phyloP scores from a whole-genome alignment of 2,797 vertebrate genomes.

The Oceanodroma leucorhoa region DNA sequence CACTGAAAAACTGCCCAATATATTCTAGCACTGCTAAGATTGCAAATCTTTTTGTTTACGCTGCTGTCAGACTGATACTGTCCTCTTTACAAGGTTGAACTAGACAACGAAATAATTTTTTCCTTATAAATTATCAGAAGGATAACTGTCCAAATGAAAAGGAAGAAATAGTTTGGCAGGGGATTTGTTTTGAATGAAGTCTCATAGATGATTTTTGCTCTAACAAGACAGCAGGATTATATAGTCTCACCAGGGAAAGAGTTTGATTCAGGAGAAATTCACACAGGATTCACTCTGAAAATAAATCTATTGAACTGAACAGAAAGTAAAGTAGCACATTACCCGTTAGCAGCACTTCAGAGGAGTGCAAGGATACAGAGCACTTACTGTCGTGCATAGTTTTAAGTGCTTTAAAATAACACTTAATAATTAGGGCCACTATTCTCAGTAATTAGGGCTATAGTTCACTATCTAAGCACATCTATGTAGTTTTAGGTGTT shows the following conservation, averaged over 20 bases:
- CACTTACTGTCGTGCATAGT: background rate
- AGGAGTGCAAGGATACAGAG: background rate
- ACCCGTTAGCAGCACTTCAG: background rate
- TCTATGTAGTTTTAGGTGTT: background rate
- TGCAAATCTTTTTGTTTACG: background rate
- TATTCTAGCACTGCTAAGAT: background rate
- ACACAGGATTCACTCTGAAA: slow-evolving; percentile 57
- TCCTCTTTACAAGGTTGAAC: slow-evolving; percentile 24
- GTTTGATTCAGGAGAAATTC: slow-evolving; percentile 59
- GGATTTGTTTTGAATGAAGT: slow-evolving; percentile 37
- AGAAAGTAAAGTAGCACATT: slow-evolving; percentile 39
- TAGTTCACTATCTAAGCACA: background rate
- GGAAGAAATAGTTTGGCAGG: slow-evolving; percentile 18
- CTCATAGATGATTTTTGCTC: slow-evolving; percentile 52
- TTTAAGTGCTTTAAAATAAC: slow-evolving; percentile 9
- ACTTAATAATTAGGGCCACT: background rate
- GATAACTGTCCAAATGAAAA: slow-evolving; percentile 54
- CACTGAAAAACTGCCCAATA: background rate
- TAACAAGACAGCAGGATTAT: slow-evolving; percentile 63
- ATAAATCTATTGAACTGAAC: slow-evolving; percentile 41
- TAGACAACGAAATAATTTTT: background rate
- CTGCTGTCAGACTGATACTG: background rate
- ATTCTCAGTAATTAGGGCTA: background rate
- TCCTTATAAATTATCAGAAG: slow-evolving; percentile 6
- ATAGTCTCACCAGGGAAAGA: slow-evolving; percentile 55